phyloP scores from a whole-genome alignment of 2,888 invertebrate genomes.

The Rhagophthalmus giganteus region DNA sequence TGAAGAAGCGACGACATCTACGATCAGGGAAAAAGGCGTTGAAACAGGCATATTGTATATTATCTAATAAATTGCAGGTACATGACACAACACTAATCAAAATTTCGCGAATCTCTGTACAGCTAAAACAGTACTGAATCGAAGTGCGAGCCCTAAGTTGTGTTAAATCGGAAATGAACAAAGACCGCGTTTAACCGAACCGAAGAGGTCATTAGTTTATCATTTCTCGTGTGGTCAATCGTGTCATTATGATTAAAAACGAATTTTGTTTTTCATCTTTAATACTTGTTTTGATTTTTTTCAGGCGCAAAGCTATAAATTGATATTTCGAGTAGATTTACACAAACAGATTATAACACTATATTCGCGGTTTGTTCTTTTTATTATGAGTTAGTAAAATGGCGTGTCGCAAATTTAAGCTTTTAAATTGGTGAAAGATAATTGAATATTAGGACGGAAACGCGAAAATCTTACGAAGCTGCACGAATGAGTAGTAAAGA shows the following conservation, averaged over 20 bases:
- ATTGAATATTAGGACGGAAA: neutral
- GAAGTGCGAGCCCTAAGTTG: conserved; percentile 27
- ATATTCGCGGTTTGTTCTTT: conserved; percentile 1
- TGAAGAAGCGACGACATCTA: conserved; percentile 55
- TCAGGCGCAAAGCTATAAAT: conserved; percentile 7
- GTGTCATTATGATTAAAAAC: conserved; percentile 19
- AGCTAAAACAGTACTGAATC: conserved; percentile 19
- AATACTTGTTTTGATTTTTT: conserved; percentile 12
- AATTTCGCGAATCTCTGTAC: conserved; percentile 12
- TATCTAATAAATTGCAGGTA: neutral
- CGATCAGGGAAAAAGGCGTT: conserved; percentile 29
- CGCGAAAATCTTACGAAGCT: neutral
- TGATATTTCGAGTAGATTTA: conserved; percentile 9
- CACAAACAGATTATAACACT: conserved; percentile 6
- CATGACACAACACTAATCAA: conserved; percentile 10
- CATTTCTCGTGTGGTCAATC: conserved; percentile 28
- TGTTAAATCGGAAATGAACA: conserved; percentile 45
- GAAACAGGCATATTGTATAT: conserved; percentile 16
- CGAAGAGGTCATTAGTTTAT: conserved; percentile 43
- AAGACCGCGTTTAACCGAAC: conserved; percentile 42
- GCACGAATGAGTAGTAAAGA: neutral
- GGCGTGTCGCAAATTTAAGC: neutral
- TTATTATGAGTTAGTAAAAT: neutral
- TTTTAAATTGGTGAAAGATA: neutral
- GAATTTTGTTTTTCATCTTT: conserved; percentile 12